Evolutionary conservation across 2,113 vertebrate genomes (phyloP).

Genomic region (Pica pica): DNA sequence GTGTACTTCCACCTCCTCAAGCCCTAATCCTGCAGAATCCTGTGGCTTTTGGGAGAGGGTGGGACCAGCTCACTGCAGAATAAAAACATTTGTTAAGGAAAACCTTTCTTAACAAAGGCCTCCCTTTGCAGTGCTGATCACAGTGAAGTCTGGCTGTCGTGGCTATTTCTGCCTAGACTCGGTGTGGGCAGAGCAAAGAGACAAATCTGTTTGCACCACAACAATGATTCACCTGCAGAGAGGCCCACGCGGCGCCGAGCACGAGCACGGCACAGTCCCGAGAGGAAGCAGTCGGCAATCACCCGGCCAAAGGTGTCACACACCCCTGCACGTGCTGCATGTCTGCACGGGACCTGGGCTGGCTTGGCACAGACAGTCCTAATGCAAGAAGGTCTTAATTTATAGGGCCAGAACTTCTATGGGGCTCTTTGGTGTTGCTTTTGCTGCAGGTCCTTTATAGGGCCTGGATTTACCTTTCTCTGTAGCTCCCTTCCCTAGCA

Average conservation of each 20-base stretch:
- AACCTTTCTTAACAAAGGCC: background rate
- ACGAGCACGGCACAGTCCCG: fast-evolving
- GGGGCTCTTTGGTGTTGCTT: background rate
- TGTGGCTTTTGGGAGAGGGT: background rate
- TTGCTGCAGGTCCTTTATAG: no score
- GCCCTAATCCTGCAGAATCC: background rate
- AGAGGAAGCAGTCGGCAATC: background rate
- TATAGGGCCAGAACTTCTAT: fast-evolving
- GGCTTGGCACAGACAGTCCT: background rate
- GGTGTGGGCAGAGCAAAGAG: background rate
- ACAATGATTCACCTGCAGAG: background rate
- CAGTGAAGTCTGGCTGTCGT: background rate
- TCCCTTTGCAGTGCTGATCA: background rate
- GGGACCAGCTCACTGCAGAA: background rate
- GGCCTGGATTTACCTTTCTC: background rate
- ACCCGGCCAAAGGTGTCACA: background rate
- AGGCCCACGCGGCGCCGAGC: fast-evolving
- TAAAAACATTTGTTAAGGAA: background rate
- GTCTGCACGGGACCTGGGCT: background rate
- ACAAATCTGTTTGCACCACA: background rate
- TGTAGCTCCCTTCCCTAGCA: background rate
- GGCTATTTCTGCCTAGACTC: fast-evolving
- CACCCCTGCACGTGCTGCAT: fast-evolving
- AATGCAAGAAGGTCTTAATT: background rate
- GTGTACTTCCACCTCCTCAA: background rate